Conservation (phyloP, 2,888 invertebrate genomes). For the Plebejus melissa region DNA sequence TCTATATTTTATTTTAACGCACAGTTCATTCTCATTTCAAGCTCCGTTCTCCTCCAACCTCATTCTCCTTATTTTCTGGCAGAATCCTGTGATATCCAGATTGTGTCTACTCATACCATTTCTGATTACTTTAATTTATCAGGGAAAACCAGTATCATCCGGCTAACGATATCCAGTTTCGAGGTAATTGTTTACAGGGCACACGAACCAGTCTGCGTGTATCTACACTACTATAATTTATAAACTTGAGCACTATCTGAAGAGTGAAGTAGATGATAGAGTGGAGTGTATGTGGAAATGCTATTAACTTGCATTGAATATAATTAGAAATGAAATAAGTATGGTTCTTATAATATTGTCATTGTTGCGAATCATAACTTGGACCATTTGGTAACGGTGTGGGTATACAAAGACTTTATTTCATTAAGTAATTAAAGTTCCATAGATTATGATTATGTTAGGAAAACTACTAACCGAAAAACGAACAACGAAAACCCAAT, state of each 20-base stretch:
- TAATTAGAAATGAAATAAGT: neutral
- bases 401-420: too few species aligned
- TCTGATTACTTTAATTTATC: neutral
- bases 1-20: too few species aligned
- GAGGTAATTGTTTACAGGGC: neutral
- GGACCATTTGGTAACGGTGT: too few species aligned
- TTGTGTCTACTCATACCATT: neutral
- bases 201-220: neutral
- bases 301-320: neutral
- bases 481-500: too few species aligned
- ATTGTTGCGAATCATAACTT: neutral
- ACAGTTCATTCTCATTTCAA: too few species aligned
- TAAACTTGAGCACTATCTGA: neutral
- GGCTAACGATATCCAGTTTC: neutral
- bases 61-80: too few species aligned
- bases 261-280: neutral
- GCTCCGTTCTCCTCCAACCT: too few species aligned
- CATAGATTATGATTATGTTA: too few species aligned
- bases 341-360: neutral
- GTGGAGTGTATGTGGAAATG: neutral
- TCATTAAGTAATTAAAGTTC: too few species aligned
- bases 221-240: neutral
- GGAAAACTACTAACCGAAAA: too few species aligned
- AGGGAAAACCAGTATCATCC: conserved; percentile 11
- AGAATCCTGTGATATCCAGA: neutral